Conservation (phyloP, 2,797 vertebrate genomes). For the Heteromormyrus szaboi region DNA sequence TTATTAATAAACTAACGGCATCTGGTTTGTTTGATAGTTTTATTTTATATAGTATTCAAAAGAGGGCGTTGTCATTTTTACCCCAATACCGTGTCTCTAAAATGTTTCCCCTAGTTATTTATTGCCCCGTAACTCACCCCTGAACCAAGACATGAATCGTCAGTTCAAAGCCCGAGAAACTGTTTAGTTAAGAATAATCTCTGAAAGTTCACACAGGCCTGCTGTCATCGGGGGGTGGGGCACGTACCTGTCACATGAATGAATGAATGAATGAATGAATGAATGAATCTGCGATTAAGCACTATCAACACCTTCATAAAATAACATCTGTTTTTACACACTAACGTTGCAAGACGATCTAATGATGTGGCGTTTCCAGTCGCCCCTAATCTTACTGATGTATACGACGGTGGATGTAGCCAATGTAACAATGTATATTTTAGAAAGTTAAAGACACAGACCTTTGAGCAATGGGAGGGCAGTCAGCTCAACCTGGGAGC, state of each 20-base stretch:
- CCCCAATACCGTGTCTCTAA: background rate
- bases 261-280: background rate
- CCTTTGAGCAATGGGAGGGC: constrained; percentile 86
- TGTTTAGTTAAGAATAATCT: background rate
- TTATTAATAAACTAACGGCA: background rate
- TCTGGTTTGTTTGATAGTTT: background rate
- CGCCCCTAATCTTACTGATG: background rate
- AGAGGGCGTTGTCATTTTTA: background rate
- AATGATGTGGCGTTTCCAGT: background rate
- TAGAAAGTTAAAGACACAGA: constrained; percentile 1
- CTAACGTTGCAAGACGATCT: background rate
- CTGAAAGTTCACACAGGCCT: background rate
- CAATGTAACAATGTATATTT: background rate
- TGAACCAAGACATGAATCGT: background rate
- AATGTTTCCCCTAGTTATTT: background rate
- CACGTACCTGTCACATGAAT: background rate
- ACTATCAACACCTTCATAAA: background rate
- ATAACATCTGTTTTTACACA: background rate
- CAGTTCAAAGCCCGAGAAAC: background rate
- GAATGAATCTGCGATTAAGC: background rate
- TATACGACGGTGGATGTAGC: background rate
- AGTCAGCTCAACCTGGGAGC: constrained; percentile 87
- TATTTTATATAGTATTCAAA: background rate
- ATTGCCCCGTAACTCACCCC: background rate
- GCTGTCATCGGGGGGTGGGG: background rate